Evolutionary conservation across 2,113 vertebrate genomes (phyloP).

Genomic region (Tetraodon nigroviridis): DNA sequence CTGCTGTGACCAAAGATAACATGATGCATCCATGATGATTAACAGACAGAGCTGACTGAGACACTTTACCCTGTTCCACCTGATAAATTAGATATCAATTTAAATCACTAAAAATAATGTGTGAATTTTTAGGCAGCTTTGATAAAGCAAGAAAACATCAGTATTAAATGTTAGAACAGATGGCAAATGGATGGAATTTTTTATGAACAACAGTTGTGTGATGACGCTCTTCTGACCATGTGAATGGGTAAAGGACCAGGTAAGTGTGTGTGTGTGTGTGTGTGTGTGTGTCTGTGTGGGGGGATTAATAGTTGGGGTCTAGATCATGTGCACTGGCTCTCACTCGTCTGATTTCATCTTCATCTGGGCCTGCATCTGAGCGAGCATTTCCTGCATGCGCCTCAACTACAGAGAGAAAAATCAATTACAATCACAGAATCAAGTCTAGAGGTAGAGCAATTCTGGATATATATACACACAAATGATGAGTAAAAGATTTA

Average conservation of each 20-base stretch:
- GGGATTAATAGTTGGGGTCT: neutral
- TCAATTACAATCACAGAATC: neutral
- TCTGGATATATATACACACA: too few species aligned
- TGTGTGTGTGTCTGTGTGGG: conserved; percentile 13
- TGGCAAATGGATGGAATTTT: conserved; percentile 30
- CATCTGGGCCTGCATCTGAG: conserved; percentile 87
- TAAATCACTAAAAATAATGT: too few species aligned
- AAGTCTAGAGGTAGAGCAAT: neutral
- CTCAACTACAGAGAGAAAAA: conserved; percentile 68
- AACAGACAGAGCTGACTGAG: too few species aligned
- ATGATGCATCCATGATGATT: too few species aligned
- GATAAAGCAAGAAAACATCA: neutral
- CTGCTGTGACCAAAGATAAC: too few species aligned
- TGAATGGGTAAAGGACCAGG: neutral
- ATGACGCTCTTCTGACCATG: conserved; percentile 7
- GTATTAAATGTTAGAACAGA: conserved; percentile 10
- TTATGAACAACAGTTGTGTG: conserved; percentile 8
- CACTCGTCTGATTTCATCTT: conserved; percentile 83
- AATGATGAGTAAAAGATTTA: too few species aligned
- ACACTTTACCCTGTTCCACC: too few species aligned
- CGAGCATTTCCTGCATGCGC: conserved; percentile 89
- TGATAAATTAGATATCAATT: too few species aligned
- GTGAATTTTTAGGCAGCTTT: neutral
- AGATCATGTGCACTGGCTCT: conserved; percentile 10
- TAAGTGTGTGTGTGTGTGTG: conserved; percentile 1